Base-by-base conservation (phyloP, 2,113 vertebrate species). In the Brachyhypopomus gauderio region DNA sequence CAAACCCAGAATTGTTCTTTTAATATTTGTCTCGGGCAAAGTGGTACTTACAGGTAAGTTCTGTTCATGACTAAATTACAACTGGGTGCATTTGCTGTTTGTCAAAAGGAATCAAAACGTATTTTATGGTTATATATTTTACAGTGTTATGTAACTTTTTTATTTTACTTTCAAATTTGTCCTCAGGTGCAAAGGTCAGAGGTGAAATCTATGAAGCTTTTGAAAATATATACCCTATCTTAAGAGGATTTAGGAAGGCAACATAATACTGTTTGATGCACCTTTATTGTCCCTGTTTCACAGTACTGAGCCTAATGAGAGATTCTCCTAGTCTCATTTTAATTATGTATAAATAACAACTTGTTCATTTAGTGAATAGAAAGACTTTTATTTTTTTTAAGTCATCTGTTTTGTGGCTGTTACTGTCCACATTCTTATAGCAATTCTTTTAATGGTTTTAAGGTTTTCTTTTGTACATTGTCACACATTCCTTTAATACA, bases 1-100 rank as follows among this genome's bases (percentile, higher is more conserved):
- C 93, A 99, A 99, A 88, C 97, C 98, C 84, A 95, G 97, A 95
- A 99, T 99, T 84, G 98, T 99, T 63, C 92, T 99, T 77, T 94
- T 99, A 86, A 99, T 99, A 90, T 99, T 99, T 91, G 98, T 99
- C 85, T 99, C 98, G 87, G 98, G 98, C 86, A 99, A 99, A 92
- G 98, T 99, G 86, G 98, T 99, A 84, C 95, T 99, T 88, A 99
- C 98, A 89, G 98, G 98, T 99, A 91, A 94, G 93, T 87, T 73
- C 0, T 36, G 58, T 72, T 16, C 25, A 19, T 22, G 9, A 41
- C 5, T 4, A 41, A 41, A 41, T 41, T 52, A 52, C 45, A 2
- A 52, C 30, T 30, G 9, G 45, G 23, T 8, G 7, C 14, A 14
- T 3, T 4, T 60, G 41, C 0, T 45, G 56, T 34, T 34, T 76